These are phyloP conservation scores for Paramuricea clavata DNA, from an alignment of 92 coral and sea anemone genomes.

Conservation along the genomic window DNA sequence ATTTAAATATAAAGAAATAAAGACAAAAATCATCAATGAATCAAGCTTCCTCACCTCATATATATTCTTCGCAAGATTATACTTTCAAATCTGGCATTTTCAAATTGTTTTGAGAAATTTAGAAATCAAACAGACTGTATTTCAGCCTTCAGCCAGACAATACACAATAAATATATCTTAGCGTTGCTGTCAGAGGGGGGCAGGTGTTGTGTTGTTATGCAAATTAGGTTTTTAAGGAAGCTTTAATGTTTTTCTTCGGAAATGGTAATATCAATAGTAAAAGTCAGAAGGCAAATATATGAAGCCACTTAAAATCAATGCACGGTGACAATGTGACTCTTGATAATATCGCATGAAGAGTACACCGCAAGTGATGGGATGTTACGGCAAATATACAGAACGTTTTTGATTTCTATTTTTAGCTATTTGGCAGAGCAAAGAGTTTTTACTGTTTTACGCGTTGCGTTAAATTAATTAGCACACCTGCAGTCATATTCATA, in stretches of 20 bases:
- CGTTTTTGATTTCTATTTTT: too few relatives aligned
- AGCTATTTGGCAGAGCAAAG: too few relatives aligned
- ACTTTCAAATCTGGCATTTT: not conserved
- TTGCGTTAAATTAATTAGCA: too few relatives aligned
- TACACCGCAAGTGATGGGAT: not conserved
- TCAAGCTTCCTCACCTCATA: not conserved
- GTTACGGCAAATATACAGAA: too few relatives aligned
- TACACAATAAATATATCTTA: not conserved
- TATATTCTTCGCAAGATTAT: not conserved
- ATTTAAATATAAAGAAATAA: too few relatives aligned
- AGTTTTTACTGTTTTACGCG: too few relatives aligned
- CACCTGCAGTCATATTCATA: too few relatives aligned
- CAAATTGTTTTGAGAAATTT: not conserved
- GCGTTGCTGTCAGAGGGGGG: constrained; percentile 17
- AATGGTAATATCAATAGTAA: not conserved
- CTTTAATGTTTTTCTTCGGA: not conserved
- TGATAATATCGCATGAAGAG: not conserved
- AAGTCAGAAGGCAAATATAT: not conserved
- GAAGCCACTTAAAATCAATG: constrained; percentile 4
- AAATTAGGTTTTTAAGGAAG: constrained; percentile 3
- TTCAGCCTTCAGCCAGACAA: not conserved
- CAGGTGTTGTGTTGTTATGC: constrained; percentile 31
- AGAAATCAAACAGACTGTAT: not conserved
- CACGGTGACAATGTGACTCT: not conserved
- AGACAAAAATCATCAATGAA: not conserved